Evolutionary conservation across 2,888 invertebrate species (phyloP), one percentile per base, ranked within the genome.

Genomic region (Erynnis tages): DNA sequence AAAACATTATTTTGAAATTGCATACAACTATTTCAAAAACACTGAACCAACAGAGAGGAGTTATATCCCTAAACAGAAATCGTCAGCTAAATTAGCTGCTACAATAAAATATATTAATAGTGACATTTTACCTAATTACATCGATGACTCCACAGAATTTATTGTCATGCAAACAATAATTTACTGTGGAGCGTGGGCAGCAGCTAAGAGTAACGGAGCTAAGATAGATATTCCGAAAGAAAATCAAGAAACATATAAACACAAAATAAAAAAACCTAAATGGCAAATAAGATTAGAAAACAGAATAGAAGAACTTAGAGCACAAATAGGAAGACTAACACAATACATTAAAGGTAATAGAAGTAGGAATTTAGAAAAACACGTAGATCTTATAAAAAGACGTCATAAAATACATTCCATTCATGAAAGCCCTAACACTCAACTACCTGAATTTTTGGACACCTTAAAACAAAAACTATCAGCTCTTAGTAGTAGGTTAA

Each of bases 41-140:
- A 17, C 8, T 16, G 8, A 19, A 10, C 19, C 35, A 0, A 35
- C 35, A 16, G n/a, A 17, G 4, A 35, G 35, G 17, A 10, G 4
- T 17, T 35, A 35, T 17, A 35, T 35, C 4, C 35, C 35, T n/a
- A 35, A 35, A 35, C 35, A 35, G n/a, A 35, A 35, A 17, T 2
- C 17, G 1, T n/a, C 16, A 16, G n/a, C 7, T n/a, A 35, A n/a
- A 2, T 21, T 21, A 4, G 21, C 21, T 6, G 3, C 6, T 21
- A 21, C 6, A 21, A 6, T 21, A 21, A 21, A 21, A 4, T 21
- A 21, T 3, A 21, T 21, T 4, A 21, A 21, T 21, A 21, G 6
- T 21, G 6, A 21, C 3, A 21, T 21, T 21, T 6, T 21, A 6
- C 21, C 3, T 6, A 21, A 21, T 3, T 21, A 21, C 6, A 32